Evolutionary conservation across 2,888 invertebrate species (phyloP).

Genomic region (Leptothorax acervorum): DNA sequence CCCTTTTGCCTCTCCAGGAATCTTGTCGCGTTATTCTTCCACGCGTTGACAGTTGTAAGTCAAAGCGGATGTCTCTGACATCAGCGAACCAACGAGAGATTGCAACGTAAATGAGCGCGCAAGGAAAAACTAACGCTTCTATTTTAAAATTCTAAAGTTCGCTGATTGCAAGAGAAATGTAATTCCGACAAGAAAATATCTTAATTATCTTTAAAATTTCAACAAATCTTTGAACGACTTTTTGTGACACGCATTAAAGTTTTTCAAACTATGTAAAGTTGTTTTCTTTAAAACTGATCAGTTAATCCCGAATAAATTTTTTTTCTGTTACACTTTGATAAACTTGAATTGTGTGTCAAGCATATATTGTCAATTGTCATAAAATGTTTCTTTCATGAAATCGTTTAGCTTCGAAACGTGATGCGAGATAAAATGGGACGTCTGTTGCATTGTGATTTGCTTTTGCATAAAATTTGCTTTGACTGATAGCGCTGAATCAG

Average conservation of each 20-base stretch:
- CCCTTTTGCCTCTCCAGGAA: constrained; percentile 43
- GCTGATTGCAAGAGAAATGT: constrained; percentile 17
- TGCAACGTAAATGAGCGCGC: constrained; percentile 25
- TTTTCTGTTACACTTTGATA: background rate
- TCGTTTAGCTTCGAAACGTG: constrained; percentile 21
- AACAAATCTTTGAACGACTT: background rate
- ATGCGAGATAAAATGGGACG: constrained; percentile 2
- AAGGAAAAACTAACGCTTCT: constrained; percentile 6
- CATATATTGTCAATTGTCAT: background rate
- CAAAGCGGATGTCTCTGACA: constrained; percentile 71
- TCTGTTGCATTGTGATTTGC: constrained; percentile 38
- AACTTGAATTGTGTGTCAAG: background rate
- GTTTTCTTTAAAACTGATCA: background rate
- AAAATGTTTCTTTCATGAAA: constrained; percentile 39
- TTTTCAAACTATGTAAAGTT: background rate
- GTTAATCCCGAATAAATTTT: background rate
- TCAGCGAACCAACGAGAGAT: constrained; percentile 18
- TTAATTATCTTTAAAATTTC: constrained; percentile 2
- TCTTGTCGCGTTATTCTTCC: constrained; percentile 77
- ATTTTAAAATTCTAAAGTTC: constrained; percentile 29
- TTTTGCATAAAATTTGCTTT: constrained; percentile 36
- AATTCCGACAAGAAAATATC: constrained; percentile 2
- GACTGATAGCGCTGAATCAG: constrained; percentile 36
- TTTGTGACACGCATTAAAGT: background rate
- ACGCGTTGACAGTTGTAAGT: constrained; percentile 80